phyloP scores from a whole-genome alignment of 64 coral and sea anemone genomes.

The Orbicella faveolata region DNA sequence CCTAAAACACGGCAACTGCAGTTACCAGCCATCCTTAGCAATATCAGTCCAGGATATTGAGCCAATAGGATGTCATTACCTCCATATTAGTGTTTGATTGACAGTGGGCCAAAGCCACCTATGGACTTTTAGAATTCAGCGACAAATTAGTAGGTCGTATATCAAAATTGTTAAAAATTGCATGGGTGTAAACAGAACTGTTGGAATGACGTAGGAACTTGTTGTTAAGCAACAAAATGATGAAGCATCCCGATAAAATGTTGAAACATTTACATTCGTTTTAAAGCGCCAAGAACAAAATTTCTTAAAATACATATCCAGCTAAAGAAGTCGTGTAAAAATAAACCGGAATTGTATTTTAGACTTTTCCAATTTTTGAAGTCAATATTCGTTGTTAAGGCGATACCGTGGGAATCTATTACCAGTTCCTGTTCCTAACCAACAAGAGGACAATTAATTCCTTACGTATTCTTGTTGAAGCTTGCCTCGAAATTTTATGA shows the following conservation, averaged over 20 bases:
- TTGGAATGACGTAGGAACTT: too few relatives aligned
- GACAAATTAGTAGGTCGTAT: too few relatives aligned
- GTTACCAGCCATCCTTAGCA: not conserved
- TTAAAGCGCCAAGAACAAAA: too few relatives aligned
- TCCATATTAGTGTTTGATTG: not conserved
- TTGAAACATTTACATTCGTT: too few relatives aligned
- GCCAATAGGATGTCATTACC: not conserved
- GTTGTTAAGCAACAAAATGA: too few relatives aligned
- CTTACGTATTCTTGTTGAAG: not conserved
- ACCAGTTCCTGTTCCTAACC: not conserved
- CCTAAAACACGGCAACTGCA: not conserved
- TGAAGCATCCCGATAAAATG: too few relatives aligned
- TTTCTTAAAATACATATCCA: too few relatives aligned
- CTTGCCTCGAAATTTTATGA: not conserved
- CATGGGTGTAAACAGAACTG: too few relatives aligned
- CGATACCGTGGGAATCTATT: constrained; percentile 9
- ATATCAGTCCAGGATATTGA: not conserved
- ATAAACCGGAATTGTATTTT: not conserved
- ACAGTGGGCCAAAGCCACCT: too few relatives aligned
- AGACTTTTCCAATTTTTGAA: not conserved
- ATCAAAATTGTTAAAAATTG: too few relatives aligned
- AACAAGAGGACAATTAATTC: not conserved
- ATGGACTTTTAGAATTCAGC: too few relatives aligned
- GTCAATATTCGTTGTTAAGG: constrained; percentile 9
- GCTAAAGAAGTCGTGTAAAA: not conserved